phyloP scores from a whole-genome alignment of 35 echinoderm and acorn worm species.

The Chiridota heheva region DNA sequence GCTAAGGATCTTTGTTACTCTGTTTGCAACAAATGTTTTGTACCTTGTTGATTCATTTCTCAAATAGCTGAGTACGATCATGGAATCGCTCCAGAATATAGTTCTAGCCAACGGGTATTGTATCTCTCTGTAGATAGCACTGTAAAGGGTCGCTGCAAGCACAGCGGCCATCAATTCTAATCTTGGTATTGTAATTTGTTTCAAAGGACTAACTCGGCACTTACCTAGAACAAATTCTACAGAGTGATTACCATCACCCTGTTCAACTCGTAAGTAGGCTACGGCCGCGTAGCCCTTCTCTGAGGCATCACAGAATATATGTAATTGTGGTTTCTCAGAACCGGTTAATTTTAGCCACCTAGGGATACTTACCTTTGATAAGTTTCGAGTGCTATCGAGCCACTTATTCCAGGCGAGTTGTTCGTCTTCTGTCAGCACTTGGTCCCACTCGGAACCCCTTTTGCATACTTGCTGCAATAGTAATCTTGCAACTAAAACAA shows the following conservation, averaged over 20 bases:
- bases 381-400: background rate
- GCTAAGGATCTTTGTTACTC: constrained; percentile 31
- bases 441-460: constrained; percentile 49
- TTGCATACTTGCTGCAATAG: constrained; percentile 35
- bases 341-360: constrained; percentile 18
- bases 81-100: constrained; percentile 48
- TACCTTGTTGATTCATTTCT: constrained; percentile 25
- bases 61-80: constrained; percentile 26
- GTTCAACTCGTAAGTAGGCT: constrained; percentile 22
- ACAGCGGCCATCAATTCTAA: constrained; percentile 66
- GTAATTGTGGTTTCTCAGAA: background rate
- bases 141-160: constrained; percentile 17
- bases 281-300: constrained; percentile 44
- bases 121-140: constrained; percentile 2
- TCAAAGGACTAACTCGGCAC: constrained; percentile 1
- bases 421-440: constrained; percentile 8
- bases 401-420: constrained; percentile 18
- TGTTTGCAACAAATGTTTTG: constrained; percentile 54
- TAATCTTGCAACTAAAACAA: constrained; percentile 23
- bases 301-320: constrained; percentile 45
- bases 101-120: background rate
- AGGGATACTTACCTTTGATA: constrained; percentile 28
- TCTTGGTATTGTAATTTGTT: constrained; percentile 54
- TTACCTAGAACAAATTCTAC: constrained; percentile 21
- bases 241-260: background rate